Conservation (phyloP, 2,113 vertebrate species). For the Dicaeum eximium region DNA sequence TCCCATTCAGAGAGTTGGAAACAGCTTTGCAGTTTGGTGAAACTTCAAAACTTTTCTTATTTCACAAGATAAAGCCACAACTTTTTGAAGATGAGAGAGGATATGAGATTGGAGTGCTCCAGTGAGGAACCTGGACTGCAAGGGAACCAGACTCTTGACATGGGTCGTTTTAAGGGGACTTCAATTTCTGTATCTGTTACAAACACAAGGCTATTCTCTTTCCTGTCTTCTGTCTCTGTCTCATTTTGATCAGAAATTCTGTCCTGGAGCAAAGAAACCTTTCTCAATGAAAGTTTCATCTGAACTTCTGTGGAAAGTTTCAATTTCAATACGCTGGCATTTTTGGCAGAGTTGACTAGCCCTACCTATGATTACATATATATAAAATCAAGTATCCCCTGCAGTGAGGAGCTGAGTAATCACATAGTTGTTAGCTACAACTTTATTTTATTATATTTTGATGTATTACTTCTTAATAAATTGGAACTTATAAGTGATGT, state of each 20-base stretch:
- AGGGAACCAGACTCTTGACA: not conserved
- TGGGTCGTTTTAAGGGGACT: not conserved
- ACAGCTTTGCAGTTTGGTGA: not conserved
- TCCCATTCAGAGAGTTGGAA: not conserved
- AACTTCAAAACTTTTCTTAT: not conserved
- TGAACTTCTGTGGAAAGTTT: not conserved
- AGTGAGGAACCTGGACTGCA: not conserved
- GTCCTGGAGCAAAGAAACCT: not conserved
- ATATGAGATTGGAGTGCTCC: not conserved
- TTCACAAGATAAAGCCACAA: not conserved
- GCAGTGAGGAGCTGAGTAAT: conserved; percentile 4
- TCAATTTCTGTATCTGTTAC: not conserved
- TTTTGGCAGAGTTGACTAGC: not conserved
- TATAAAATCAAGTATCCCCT: not conserved
- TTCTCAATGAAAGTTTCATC: not conserved
- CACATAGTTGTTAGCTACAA: not conserved
- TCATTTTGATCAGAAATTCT: conserved; percentile 17
- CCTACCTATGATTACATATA: not conserved
- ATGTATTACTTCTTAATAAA: conserved; percentile 46
- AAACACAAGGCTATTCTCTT: not conserved
- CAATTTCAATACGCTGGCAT: not conserved
- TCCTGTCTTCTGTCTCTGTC: not conserved
- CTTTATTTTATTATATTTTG: conserved; percentile 35
- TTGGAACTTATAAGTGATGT: conserved; percentile 7
- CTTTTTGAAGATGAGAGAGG: not conserved